Conservation (phyloP, 2,797 vertebrate species). For the Sebastes kiyomatsui region DNA sequence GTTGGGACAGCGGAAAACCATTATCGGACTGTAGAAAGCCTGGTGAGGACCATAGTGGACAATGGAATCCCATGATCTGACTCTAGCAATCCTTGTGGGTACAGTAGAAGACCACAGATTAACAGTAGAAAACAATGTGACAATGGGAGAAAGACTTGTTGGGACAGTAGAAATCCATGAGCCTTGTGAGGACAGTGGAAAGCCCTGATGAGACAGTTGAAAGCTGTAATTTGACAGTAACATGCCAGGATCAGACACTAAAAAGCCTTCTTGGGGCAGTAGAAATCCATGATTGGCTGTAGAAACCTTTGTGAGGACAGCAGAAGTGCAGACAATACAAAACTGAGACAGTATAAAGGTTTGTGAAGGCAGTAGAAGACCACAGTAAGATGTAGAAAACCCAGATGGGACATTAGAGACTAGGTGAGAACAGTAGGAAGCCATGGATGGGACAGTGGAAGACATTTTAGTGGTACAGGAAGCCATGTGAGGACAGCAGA, state of each 20-base stretch:
- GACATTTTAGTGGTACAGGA: not conserved
- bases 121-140: no score
- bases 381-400: not conserved
- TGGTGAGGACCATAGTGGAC: no score
- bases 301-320: not conserved
- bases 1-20: no score
- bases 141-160: no score
- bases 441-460: not conserved
- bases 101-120: not conserved
- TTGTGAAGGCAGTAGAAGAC: not conserved
- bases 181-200: not conserved
- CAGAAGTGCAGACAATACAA: not conserved
- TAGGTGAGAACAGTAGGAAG: not conserved
- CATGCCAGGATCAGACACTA: not conserved
- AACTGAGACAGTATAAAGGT: no score
- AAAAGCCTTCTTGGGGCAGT: not conserved
- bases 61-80: not conserved
- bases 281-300: not conserved
- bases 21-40: no score
- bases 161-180: not conserved
- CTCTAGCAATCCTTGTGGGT: not conserved
- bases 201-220: not conserved
- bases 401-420: not conserved
- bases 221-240: not conserved
- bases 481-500: not conserved